Conservation (phyloP, 2,797 vertebrate species). For the Pyrrhura leucotis region DNA sequence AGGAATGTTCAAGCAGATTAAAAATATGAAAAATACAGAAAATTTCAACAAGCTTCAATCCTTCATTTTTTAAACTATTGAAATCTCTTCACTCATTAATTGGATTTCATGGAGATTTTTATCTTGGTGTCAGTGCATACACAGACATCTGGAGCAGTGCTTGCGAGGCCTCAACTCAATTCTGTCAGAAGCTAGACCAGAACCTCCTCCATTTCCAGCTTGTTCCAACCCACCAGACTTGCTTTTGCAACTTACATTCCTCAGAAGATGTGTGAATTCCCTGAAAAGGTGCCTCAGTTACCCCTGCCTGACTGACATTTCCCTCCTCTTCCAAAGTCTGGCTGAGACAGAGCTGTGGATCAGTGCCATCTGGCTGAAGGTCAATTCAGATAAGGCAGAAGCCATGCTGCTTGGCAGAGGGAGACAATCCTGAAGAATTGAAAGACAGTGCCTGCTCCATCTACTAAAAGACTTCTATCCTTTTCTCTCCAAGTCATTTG, state of each 20-base stretch:
- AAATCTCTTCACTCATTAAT: background rate
- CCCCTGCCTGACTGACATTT: background rate
- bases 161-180: background rate
- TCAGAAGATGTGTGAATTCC: background rate
- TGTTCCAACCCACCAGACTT: background rate
- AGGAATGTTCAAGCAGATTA: background rate
- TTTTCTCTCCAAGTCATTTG: background rate
- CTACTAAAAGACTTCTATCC: background rate
- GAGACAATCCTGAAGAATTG: background rate
- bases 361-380: constrained; percentile 53
- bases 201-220: background rate
- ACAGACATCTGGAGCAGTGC: background rate
- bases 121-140: background rate
- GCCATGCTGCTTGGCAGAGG: constrained; percentile 36
- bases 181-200: constrained; percentile 20
- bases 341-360: constrained; percentile 44
- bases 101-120: background rate
- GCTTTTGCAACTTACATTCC: background rate
- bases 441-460: background rate
- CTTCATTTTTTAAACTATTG: background rate
- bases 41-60: background rate
- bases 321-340: constrained; percentile 16
- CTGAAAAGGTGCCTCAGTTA: background rate
- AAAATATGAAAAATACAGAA: background rate
- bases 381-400: constrained; percentile 51